Conservation (phyloP, 2,113 vertebrate species). For the Anoplopoma fimbria region DNA sequence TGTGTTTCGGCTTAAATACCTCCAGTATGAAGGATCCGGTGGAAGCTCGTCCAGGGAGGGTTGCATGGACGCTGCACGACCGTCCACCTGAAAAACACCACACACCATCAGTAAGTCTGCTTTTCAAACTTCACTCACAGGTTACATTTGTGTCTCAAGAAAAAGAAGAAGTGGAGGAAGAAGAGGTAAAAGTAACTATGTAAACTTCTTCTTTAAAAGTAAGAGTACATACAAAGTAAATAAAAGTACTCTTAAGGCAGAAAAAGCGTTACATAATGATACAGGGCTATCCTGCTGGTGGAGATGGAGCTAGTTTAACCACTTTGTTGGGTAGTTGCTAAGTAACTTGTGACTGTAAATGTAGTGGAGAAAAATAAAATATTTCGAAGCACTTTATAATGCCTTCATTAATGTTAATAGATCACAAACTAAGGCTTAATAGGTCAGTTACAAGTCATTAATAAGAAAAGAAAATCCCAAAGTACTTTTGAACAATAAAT, state of each 20-base stretch:
- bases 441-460: background rate
- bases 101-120: constrained; percentile 41
- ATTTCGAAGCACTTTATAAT: background rate
- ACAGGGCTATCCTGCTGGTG: background rate
- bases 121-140: background rate
- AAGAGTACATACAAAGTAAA: background rate
- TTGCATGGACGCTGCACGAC: background rate
- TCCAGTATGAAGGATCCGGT: constrained; percentile 42
- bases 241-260: background rate
- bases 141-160: background rate
- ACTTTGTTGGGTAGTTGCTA: background rate
- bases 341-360: background rate
- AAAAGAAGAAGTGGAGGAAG: too few relatives aligned
- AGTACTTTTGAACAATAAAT: background rate
- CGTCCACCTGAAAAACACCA: background rate
- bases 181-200: background rate
- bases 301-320: background rate
- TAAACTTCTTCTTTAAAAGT: background rate
- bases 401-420: background rate
- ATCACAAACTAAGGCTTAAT: background rate
- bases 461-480: background rate
- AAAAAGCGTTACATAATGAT: background rate
- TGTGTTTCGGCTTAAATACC: constrained; percentile 72
- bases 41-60: constrained; percentile 8
- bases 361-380: background rate